Evolutionary conservation across 2,888 invertebrate genomes (phyloP), one percentile per base, ranked within the genome.

Genomic region (Tetanocera ferruginea): DNA sequence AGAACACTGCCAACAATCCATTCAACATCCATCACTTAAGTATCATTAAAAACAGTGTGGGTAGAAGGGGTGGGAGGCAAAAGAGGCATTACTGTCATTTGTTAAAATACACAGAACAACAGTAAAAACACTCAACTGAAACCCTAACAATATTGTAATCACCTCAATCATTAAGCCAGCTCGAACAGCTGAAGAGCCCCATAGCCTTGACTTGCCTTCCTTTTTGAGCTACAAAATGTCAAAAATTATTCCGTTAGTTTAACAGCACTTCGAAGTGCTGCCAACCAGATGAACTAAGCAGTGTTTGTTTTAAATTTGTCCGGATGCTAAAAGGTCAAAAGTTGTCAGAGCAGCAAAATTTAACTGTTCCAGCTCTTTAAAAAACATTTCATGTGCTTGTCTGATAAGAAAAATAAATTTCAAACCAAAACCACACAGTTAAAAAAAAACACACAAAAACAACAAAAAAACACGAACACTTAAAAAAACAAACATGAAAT

Each of bases 311-410:
- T 23, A 28, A 60, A 28, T 60, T 60, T 60, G 25, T 60, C 4
- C 28, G 19, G 25, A 6, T 60, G 28, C 28, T 60, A 60, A 60
- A 60, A 60, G 60, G 60, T 60, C 60, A 60, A 60, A 60, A 60
- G 60, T 60, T 60, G 60, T 4, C 11, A 28, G 60, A 3, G 60
- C 60, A 43, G 43, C 43, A 60, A 60, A 60, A 60, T 23, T 60
- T 60, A 14, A 1, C 14, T 19, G 11, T 19, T 25, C 28, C 1
- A 23, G 28, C 17, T 60, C 14, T 43, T 60, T 28, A 5, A 9
- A 60, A 14, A 23, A 17, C 60, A 28, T 60, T 60, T 28, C 19
- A 55, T 19, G 55, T 55, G 55, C 6, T 19, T 55, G 55, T 55
- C 1, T 23, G 4, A 6, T 11, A 43, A 43, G 11, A 11, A 43